These are phyloP conservation scores for Cecidostiba fungosa DNA, from an alignment of 2,888 invertebrate genomes.

Conservation along the genomic window DNA sequence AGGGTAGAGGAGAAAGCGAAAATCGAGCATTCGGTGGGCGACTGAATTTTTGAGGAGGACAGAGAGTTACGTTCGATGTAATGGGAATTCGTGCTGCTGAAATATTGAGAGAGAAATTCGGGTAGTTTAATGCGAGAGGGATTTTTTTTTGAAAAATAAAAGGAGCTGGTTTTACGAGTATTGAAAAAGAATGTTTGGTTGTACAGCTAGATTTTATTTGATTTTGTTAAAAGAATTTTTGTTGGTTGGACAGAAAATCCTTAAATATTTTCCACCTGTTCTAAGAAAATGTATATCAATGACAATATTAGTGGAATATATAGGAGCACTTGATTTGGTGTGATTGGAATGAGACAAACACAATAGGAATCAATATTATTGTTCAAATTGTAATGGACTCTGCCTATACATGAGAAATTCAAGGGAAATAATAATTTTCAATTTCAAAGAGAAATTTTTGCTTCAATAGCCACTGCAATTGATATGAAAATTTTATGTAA, in stretches of 20 bases:
- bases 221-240: too few relatives aligned
- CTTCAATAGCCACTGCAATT: neutral
- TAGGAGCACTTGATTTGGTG: neutral
- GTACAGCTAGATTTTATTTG: too few relatives aligned
- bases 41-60: neutral
- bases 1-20: neutral
- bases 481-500: neutral
- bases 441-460: too few relatives aligned
- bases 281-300: neutral
- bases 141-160: neutral
- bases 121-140: neutral
- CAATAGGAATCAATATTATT: conserved; percentile 42
- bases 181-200: too few relatives aligned
- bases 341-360: neutral
- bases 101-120: neutral
- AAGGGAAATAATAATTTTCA: conserved; percentile 16
- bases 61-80: neutral
- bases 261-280: neutral
- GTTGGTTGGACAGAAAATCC: neutral
- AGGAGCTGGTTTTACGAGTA: too few relatives aligned
- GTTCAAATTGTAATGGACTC: conserved; percentile 23
- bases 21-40: neutral
- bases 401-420: conserved; percentile 14
- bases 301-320: neutral
- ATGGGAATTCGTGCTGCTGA: neutral